Conservation (phyloP, 2,797 vertebrate species). For the Cynodonichthys magdalenae region DNA sequence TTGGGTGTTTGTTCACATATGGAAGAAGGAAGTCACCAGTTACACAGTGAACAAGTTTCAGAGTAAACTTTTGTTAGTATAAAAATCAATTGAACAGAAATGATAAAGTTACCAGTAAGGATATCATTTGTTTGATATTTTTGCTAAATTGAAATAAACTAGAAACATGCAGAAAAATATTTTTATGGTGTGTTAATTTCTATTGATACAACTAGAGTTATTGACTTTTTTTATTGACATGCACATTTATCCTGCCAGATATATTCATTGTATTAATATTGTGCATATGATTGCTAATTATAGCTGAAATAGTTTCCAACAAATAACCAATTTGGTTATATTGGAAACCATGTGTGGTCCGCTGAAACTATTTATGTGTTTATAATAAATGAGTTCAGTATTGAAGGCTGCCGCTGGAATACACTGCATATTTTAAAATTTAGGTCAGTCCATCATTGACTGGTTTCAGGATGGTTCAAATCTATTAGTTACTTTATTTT, state of each 20-base stretch:
- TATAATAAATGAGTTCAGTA: too few species aligned
- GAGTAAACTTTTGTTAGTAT: neutral
- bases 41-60: neutral
- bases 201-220: neutral
- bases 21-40: neutral
- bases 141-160: neutral
- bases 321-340: neutral
- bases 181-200: too few species aligned
- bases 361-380: too few species aligned
- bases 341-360: too few species aligned
- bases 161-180: neutral
- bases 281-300: neutral
- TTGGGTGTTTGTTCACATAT: conserved; percentile 4
- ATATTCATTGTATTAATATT: neutral
- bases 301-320: neutral
- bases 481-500: too few species aligned
- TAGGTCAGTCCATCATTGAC: too few species aligned
- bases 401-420: too few species aligned
- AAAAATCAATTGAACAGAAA: conserved; percentile 1
- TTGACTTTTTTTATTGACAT: neutral
- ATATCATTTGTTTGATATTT: neutral
- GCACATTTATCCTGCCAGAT: neutral
- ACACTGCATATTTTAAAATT: too few species aligned
- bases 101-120: neutral
- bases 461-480: too few species aligned